Percentiles rank a stretch among this genome's conserved stretches.
phyloP scores from a whole-genome alignment of 2,113 vertebrate species.

The Archocentrus centrarchus region DNA sequence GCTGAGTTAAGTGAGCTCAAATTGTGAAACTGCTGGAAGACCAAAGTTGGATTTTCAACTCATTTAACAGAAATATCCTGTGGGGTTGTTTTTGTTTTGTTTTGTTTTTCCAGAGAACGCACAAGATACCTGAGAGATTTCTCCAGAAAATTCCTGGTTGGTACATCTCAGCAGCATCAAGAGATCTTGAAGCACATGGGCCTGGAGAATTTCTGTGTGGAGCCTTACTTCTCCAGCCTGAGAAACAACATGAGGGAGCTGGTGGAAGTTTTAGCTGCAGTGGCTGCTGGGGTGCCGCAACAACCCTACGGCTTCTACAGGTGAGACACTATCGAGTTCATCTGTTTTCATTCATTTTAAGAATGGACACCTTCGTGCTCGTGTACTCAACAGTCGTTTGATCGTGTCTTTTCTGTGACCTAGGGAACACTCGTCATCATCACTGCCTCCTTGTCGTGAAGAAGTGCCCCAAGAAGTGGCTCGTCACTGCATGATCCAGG shows the following conservation, averaged over 20 bases:
- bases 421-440: slow-evolving; percentile 32
- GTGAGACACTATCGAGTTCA: neutral
- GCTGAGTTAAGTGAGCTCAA: neutral
- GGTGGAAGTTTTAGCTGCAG: slow-evolving; percentile 86
- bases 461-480: slow-evolving; percentile 86
- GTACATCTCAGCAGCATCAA: slow-evolving; percentile 82
- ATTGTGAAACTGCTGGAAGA: neutral
- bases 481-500: slow-evolving; percentile 92
- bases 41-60: neutral
- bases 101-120: slow-evolving; percentile 73
- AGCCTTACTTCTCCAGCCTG: slow-evolving; percentile 90
- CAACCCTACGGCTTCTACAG: slow-evolving; percentile 85
- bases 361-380: neutral
- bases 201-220: slow-evolving; percentile 90
- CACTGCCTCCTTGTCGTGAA: slow-evolving; percentile 2
- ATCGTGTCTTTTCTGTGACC: neutral
- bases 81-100: too few relatives aligned
- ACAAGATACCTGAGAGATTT: slow-evolving; percentile 84
- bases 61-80: fast-evolving
- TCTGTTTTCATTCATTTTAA: fast-evolving
- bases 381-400: neutral
- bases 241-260: slow-evolving; percentile 93
- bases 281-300: slow-evolving; percentile 87
- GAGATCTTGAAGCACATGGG: slow-evolving; percentile 87
- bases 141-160: slow-evolving; percentile 85